Base-by-base conservation (phyloP, 1,140 invertebrate species). In the Conus ventricosus region DNA sequence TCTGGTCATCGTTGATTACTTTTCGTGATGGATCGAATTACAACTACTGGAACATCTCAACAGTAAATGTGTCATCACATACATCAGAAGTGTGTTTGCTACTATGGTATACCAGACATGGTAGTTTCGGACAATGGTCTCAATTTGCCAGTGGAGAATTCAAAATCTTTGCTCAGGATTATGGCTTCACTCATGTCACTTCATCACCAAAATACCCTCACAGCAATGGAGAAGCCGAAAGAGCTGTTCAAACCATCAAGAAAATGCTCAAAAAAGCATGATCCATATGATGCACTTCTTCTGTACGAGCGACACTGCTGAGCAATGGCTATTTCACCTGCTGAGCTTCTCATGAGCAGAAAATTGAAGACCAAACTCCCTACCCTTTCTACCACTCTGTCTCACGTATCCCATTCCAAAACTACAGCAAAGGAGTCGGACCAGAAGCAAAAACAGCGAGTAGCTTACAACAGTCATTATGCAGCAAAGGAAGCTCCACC, bases 141-240 rank as follows among this genome's bases (percentile, higher is more conserved):
- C 94, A 95, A 63, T 96, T 94, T 91, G 85, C 80, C 0, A 94
- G 91, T 10, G 84, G 84, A 3, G 91, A 94, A 87, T 96, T 96
- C 90, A 90, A 88, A 87, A 87, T 91, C 4, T 96, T 96, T 93
- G 71, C 90, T 7, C 91, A 91, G 89, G 87, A 93, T 4, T 96
- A 94, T 93, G 91, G 93, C 13, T 94, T 96, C 87, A 84, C 91
- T 6, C 93, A 95, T 89, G 81, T 87, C 4, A 95, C 93, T 10
- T 93, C 91, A 15, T 93, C 91, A 60, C 95, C 95, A 6, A 85
- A 91, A 5, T 90, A 91, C 80, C 80, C 88, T 10, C 88, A 89
- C 27, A 76, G 80, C 13, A 93, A 92, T 89, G 91, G 91, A 5
- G 80, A 87, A 60, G 90, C 88, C 10, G 91, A 92, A 88, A 78